These are phyloP conservation scores for Drosophila kurseongensis DNA, from an alignment of 1,140 invertebrate genomes.

Conservation along the genomic window DNA sequence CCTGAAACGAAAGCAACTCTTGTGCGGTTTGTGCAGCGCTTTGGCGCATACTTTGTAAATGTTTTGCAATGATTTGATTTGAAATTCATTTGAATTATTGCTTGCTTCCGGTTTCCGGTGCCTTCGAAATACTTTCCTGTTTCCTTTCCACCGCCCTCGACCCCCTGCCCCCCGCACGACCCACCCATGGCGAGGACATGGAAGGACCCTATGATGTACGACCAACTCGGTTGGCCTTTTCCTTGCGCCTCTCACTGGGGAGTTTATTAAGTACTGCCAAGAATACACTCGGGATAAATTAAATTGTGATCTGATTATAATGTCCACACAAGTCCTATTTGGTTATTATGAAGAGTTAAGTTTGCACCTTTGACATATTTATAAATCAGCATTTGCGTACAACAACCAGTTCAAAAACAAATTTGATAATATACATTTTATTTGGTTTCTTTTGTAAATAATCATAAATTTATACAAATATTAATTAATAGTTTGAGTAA, in stretches of 20 bases:
- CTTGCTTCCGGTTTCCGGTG: slow-evolving; percentile 84
- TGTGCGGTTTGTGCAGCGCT: slow-evolving; percentile 77
- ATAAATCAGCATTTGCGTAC: no score
- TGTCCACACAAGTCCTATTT: no score
- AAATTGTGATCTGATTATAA: not conserved
- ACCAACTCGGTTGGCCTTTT: slow-evolving; percentile 55
- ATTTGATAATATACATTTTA: no score
- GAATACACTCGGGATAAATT: slow-evolving; percentile 14
- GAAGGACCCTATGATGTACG: slow-evolving; percentile 68
- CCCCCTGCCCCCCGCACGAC: not conserved
- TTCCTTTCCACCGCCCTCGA: slow-evolving; percentile 10
- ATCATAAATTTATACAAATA: no score
- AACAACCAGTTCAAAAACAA: no score
- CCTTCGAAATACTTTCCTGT: slow-evolving; percentile 83
- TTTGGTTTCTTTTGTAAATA: no score
- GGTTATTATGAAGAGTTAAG: no score
- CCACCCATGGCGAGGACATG: slow-evolving; percentile 65
- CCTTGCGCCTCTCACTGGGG: slow-evolving; percentile 22
- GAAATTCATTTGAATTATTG: slow-evolving; percentile 85
- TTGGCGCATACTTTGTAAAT: slow-evolving; percentile 81
- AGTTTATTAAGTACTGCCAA: slow-evolving; percentile 81
- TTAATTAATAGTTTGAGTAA: no score
- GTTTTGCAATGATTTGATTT: slow-evolving; percentile 84
- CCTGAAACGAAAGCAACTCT: slow-evolving; percentile 4
- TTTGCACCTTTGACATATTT: no score